These are phyloP conservation scores for Eilema depressum DNA, from an alignment of 2,888 invertebrate genomes.

Conservation along the genomic window DNA sequence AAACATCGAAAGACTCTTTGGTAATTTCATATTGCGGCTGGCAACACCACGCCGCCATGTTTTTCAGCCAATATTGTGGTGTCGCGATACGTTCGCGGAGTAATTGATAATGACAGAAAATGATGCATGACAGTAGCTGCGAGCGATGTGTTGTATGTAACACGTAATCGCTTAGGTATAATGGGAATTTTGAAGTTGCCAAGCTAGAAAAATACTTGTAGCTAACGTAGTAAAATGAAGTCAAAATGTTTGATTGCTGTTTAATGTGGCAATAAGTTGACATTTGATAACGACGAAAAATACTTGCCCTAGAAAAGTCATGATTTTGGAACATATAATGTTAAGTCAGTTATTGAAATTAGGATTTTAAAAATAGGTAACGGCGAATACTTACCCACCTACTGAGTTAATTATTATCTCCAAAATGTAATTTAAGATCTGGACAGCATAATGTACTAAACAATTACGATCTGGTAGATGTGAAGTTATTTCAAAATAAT, in stretches of 20 bases:
- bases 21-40: constrained; percentile 55
- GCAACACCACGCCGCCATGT: constrained; percentile 65
- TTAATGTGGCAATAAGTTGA: too few species aligned
- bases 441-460: too few species aligned
- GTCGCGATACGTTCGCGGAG: constrained; percentile 67
- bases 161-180: constrained; percentile 67
- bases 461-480: too few species aligned
- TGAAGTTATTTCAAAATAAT: neutral
- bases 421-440: too few species aligned
- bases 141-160: constrained; percentile 72
- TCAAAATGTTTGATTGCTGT: neutral
- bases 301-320: too few species aligned
- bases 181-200: constrained; percentile 59
- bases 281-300: too few species aligned
- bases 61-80: constrained; percentile 66
- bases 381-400: too few species aligned
- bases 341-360: neutral
- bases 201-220: constrained; percentile 13
- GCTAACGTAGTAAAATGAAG: neutral
- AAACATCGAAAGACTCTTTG: constrained; percentile 32
- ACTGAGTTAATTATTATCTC: too few species aligned
- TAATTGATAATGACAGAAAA: constrained; percentile 85
- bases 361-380: too few species aligned
- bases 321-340: too few species aligned
- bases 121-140: constrained; percentile 84